Percentiles rank a stretch among this genome's conserved stretches.
Conservation (phyloP, 2,113 vertebrate genomes). For the Megaceryle torquata region DNA sequence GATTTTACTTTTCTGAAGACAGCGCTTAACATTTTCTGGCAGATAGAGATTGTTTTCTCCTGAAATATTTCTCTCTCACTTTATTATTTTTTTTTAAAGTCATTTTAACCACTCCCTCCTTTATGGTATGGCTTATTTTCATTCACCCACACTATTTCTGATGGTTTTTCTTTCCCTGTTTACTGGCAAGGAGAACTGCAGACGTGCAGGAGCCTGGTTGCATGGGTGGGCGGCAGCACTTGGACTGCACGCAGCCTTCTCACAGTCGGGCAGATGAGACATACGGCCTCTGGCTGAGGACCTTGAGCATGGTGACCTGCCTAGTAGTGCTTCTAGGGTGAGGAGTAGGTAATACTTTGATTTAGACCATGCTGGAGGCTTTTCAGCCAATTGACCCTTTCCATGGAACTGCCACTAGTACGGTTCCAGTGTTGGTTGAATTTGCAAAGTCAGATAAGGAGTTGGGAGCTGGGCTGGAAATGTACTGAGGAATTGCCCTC, state of each 20-base stretch:
- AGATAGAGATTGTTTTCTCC: background rate
- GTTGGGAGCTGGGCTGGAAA: background rate
- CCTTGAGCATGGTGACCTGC: background rate
- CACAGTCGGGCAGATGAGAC: fast-evolving
- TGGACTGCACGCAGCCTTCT: background rate
- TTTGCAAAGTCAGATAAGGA: background rate
- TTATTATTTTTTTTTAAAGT: too few species aligned
- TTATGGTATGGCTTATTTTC: background rate
- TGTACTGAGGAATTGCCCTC: background rate
- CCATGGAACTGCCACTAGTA: background rate
- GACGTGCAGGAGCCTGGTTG: background rate
- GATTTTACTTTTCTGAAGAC: constrained; percentile 30
- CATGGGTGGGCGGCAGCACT: background rate
- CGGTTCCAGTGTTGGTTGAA: background rate
- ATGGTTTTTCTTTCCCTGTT: background rate
- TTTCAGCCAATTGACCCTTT: background rate
- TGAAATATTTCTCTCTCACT: background rate
- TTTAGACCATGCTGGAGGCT: background rate
- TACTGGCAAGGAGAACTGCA: background rate
- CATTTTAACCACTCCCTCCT: background rate
- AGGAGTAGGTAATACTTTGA: background rate
- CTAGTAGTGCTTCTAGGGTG: background rate
- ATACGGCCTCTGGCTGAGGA: background rate
- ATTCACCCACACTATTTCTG: background rate
- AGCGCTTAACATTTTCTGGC: background rate